Conservation (phyloP, 2,797 vertebrate genomes). For the Valencia hispanica region DNA sequence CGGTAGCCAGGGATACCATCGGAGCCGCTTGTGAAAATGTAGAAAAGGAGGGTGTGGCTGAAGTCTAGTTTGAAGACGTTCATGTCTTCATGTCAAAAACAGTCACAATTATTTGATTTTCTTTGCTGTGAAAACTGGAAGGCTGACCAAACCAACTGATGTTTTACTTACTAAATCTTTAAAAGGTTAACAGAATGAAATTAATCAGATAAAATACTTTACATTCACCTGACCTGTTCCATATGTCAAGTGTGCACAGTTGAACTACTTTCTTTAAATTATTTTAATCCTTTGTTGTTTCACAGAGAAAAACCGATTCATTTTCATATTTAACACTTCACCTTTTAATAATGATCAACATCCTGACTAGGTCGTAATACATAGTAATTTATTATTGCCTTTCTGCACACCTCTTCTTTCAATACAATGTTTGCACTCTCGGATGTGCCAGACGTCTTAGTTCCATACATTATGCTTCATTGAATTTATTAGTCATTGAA, state of each 20-base stretch:
- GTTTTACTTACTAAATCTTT: conserved; percentile 8
- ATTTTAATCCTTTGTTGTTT: not conserved
- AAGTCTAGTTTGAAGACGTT: conserved; percentile 45
- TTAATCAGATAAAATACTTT: not conserved
- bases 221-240: conserved; percentile 3
- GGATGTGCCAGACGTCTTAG: conserved; percentile 32
- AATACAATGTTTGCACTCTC: conserved; percentile 3
- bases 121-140: not conserved
- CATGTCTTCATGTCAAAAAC: conserved; percentile 30
- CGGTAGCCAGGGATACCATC: conserved; percentile 76
- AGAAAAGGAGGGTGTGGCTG: conserved; percentile 67
- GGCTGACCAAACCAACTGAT: not conserved
- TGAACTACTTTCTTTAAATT: conserved; percentile 15
- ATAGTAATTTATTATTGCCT: conserved; percentile 16
- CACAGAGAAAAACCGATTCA: conserved; percentile 8
- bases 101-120: not conserved
- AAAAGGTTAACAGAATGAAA: conserved; percentile 1
- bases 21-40: conserved; percentile 66
- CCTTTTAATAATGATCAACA: conserved; percentile 26
- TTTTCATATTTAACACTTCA: conserved; percentile 38
- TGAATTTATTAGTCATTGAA: conserved; percentile 45
- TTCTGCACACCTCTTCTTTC: conserved; percentile 19
- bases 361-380: conserved; percentile 11
- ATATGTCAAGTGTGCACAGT: conserved; percentile 8
- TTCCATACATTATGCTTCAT: conserved; percentile 31